Evolutionary conservation across 2,888 invertebrate species (phyloP), one percentile per base, ranked within the genome.

Genomic region (Venustoraphidia nigricollis): DNA sequence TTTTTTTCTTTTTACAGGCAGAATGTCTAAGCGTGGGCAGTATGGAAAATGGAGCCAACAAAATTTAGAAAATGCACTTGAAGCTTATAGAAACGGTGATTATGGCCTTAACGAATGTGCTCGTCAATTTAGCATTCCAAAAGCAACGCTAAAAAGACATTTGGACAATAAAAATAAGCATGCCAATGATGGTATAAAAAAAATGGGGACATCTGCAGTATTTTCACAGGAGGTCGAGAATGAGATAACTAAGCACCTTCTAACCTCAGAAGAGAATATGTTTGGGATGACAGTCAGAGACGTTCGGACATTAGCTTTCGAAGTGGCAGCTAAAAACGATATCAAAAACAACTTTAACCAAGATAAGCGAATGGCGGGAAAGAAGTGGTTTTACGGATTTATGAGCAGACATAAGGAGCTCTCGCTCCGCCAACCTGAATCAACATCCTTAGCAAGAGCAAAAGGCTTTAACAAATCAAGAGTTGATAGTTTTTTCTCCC

Each of bases 401-500:
- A 53, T 56, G 52, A 49, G 44, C 34, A 37, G 53, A 47, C 49
- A 55, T 46, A 46, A 50, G 14, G 38, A 52, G 34, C 45, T 56
- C 9, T 45, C 43, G 46, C 34, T 51, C 10, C 13, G 55, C 49
- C 52, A 52, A 49, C 53, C 53, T 46, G 55, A 57, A 51, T 52
- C 50, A 47, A 55, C 45, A 10, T 52, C 51, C 3, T 14, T 53
- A 38, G 50, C 51, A 38, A 50, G 51, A 50, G 52, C 51, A 9
- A 48, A 41, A 42, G 53, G 53, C 9, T 56, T 55, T 40, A 53
- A 53, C 39, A 53, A 49, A 46, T 50, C 52, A 43, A 46, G 50
- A 40, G 53, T 55, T 36, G 36, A 45, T 43, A 10, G 50, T 8
- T 56, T 58, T 50, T 56, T 52, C 50, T 52, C 53, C 39, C 44